Percentiles rank a stretch among this genome's conserved stretches.
phyloP scores from a whole-genome alignment of 2,113 vertebrate species.

The Larimichthys polyactis region DNA sequence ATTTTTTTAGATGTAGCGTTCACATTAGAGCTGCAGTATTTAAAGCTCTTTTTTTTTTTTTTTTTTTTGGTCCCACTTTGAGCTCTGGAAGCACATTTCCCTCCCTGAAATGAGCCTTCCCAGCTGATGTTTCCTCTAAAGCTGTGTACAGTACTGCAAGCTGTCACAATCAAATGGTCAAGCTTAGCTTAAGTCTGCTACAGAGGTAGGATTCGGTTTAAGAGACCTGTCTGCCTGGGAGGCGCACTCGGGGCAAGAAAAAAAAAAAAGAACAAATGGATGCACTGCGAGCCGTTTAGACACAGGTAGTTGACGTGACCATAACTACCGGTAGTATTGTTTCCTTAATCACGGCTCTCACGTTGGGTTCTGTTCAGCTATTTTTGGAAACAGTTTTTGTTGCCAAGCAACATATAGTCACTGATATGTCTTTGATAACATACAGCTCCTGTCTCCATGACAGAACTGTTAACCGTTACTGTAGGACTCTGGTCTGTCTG shows the following conservation, averaged over 20 bases:
- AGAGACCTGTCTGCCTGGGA: constrained; percentile 8
- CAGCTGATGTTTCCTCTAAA: not conserved
- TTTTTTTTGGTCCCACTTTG: not conserved
- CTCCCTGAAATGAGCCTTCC: not conserved
- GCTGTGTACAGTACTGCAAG: not conserved
- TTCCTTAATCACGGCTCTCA: constrained; percentile 14
- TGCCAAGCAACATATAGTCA: constrained; percentile 61
- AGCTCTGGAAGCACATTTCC: constrained; percentile 16
- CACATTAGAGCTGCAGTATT: constrained; percentile 18
- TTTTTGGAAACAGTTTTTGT: constrained; percentile 50
- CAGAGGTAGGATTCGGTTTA: not conserved
- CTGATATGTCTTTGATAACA: constrained; percentile 13
- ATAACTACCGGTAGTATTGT: constrained; percentile 27
- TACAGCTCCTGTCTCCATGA: constrained; percentile 5
- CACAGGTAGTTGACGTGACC: not conserved
- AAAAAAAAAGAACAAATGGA: too few species aligned
- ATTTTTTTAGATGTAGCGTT: not conserved
- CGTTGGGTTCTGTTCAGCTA: constrained; percentile 36
- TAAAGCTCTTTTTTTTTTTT: not conserved
- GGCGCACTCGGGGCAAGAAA: constrained; percentile 3
- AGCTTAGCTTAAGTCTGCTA: not conserved
- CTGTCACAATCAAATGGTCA: not conserved
- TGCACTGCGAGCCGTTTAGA: not conserved
- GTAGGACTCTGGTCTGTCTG: constrained; percentile 2
- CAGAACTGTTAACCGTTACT: constrained; percentile 1